Evolutionary conservation across 2,113 vertebrate species (phyloP), one percentile per base, ranked within the genome.

Genomic region (Syngnathus typhle): DNA sequence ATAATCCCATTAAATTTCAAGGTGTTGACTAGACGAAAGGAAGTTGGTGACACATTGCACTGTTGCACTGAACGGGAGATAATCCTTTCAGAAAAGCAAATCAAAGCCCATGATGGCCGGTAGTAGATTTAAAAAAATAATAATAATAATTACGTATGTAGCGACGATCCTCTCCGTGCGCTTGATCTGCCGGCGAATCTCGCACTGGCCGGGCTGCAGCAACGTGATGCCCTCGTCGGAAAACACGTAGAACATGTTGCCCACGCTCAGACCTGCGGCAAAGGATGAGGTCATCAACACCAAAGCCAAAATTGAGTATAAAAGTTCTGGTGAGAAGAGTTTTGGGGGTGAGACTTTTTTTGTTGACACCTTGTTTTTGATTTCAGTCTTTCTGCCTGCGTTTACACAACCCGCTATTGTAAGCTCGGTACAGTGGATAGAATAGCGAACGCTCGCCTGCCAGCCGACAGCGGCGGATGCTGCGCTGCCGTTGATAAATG

Each of bases 221-320:
- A 94, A 77, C 2, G 90, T 89, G 82, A 98, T 90, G 66, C 96
- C 96, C 18, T 96, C 91, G 3, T 96, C 91, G 0, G 94, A 94
- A 85, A 98, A 98, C 76, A 97, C 85, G 5, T 98, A 98, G 87
- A 98, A 98, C 95, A 98, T 92, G 72, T 98, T 96, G 68, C 95
- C 96, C 65, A 98, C 95, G 46, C 96, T 95, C 82, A 98, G 81
- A 43, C 95, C 95, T 98, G 84, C 11, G 69, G 6, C 41, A 46
- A 76, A 86, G 66, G 84, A 2, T 32, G 27, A 21, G 19, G 19
- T 52, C 49, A 52, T 18, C 27, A 4, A 56, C 23, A 6, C 11
- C 54, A 6, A 56, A 56, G 49, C 49, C 18, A 7, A n/a, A 49
- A 49, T 49, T 7, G 47, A 27, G 27, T 32, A 3, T 2, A 32